A percentile compares a stretch with the other conserved stretches of the same genome.
Conservation (phyloP, 2,797 vertebrate genomes). For the Alectoris magna region DNA sequence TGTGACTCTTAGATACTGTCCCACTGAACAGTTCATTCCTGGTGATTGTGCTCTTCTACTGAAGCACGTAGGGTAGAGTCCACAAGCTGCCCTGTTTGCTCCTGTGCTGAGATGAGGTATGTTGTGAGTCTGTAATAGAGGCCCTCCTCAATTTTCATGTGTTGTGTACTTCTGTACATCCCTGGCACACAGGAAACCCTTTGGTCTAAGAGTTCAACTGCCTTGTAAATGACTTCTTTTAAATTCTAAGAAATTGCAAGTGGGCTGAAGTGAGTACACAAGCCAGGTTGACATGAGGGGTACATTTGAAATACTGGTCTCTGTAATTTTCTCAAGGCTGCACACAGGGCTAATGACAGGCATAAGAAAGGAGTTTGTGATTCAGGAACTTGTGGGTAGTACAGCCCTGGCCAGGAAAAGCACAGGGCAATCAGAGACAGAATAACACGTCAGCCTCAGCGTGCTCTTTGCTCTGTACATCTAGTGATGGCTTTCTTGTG, state of each 20-base stretch:
- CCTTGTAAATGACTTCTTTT: not conserved
- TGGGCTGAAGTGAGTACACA: not conserved
- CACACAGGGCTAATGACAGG: not conserved
- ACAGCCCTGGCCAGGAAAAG: not conserved
- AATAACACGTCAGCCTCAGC: rapidly evolving
- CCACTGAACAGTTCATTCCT: rapidly evolving
- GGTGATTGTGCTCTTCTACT: rapidly evolving
- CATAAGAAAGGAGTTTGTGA: not conserved
- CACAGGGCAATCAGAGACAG: not conserved
- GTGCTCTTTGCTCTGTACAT: not conserved
- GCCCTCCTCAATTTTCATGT: not conserved
- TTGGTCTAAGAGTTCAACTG: not conserved
- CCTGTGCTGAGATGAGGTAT: not conserved
- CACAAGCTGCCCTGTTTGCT: not conserved
- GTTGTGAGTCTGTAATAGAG: not conserved
- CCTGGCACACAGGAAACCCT: not conserved
- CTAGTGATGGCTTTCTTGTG: not conserved
- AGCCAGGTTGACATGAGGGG: not conserved
- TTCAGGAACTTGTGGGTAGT: not conserved
- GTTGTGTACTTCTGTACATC: not conserved
- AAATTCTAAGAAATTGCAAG: not conserved
- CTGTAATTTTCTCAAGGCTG: not conserved
- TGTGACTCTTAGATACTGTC: rapidly evolving
- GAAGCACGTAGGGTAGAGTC: rapidly evolving
- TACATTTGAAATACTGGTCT: not conserved